These are phyloP conservation scores for Accipiter cooperii DNA, from an alignment of 2,113 vertebrate species.

Conservation along the genomic window DNA sequence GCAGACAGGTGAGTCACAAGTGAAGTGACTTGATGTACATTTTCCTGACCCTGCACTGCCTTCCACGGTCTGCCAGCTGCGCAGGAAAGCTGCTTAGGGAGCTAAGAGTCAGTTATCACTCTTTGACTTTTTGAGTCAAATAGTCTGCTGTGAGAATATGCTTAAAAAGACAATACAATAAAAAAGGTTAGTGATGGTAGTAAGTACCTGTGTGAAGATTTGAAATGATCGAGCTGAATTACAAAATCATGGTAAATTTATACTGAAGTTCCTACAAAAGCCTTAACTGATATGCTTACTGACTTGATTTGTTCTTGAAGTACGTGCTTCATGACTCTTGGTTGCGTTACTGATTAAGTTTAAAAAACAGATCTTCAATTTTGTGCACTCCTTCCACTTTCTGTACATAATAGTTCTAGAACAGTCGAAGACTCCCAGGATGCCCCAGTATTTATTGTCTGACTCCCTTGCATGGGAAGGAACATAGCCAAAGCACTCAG, in stretches of 20 bases:
- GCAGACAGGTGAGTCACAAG: background rate
- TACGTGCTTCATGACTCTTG: background rate
- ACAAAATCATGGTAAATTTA: background rate
- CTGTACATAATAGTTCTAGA: background rate
- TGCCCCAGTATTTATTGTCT: background rate
- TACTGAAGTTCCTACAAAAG: background rate
- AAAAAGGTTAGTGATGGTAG: background rate
- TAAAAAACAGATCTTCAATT: background rate
- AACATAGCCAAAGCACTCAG: background rate
- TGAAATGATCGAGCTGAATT: background rate
- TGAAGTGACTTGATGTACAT: rapidly evolving
- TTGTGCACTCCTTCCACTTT: background rate
- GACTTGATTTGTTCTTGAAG: background rate
- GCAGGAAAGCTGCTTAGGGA: background rate
- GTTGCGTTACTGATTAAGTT: background rate
- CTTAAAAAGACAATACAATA: background rate
- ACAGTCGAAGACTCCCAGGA: background rate
- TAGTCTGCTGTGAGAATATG: background rate
- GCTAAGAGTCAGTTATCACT: background rate
- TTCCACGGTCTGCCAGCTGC: background rate
- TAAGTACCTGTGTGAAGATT: background rate
- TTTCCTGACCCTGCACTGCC: background rate
- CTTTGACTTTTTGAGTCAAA: background rate
- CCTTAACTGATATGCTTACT: background rate
- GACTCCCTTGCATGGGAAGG: background rate